Percentiles rank a stretch among this genome's conserved stretches.
Evolutionary conservation across 2,888 invertebrate species (phyloP).

Genomic region (Cylloceria caligata): DNA sequence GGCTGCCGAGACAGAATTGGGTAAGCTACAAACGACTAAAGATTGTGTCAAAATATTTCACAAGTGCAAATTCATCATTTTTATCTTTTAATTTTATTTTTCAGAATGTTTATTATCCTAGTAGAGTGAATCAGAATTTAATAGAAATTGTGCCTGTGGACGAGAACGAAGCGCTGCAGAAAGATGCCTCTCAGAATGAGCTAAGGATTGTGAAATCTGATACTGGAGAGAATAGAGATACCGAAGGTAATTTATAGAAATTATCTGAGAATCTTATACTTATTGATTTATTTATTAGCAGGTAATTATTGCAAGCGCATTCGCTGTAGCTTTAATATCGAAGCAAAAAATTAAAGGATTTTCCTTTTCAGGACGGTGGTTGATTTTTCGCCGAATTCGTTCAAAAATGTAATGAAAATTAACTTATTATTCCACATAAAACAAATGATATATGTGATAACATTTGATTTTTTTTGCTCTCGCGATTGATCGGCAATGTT

Average conservation of each 20-base stretch:
- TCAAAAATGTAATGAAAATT: no score
- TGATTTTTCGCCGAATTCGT: no score
- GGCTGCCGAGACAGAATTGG: conserved; percentile 76
- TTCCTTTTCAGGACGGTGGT: no score
- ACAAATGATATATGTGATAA: no score
- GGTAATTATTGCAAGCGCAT: no score
- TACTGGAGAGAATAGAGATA: conserved; percentile 20
- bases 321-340: no score
- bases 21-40: conserved; percentile 66
- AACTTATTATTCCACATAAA: no score
- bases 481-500: no score
- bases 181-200: conserved; percentile 57
- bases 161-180: conserved; percentile 74
- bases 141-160: conserved; percentile 85
- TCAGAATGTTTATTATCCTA: conserved; percentile 78
- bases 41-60: background rate
- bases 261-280: no score
- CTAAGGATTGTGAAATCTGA: conserved; percentile 35
- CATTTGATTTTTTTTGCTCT: no score
- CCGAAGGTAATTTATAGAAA: conserved; percentile 42
- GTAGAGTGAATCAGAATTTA: conserved; percentile 84
- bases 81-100: conserved; percentile 48
- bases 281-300: background rate
- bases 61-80: background rate
- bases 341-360: no score